Evolutionary conservation across 2,888 invertebrate species (phyloP).

Genomic region (Lasiommata megera): DNA sequence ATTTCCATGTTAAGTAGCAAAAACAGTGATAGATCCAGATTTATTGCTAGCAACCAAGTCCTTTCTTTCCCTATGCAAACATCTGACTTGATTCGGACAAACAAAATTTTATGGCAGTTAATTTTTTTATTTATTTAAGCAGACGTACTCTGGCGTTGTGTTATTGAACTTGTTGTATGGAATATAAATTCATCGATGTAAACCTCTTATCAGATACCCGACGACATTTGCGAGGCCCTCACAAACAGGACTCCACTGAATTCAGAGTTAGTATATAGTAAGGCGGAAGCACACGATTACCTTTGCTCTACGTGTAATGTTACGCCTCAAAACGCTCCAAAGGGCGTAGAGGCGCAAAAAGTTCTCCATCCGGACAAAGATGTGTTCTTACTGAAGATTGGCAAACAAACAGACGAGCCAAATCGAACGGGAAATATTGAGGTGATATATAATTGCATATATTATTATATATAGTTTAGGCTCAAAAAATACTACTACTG

Average conservation of each 20-base stretch:
- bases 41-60: too few species aligned
- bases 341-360: slow-evolving; percentile 80
- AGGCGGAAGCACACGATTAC: slow-evolving; percentile 49
- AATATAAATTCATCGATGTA: too few species aligned
- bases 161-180: too few species aligned
- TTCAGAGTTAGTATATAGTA: slow-evolving; percentile 61
- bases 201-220: slow-evolving; percentile 54
- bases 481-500: too few species aligned
- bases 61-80: too few species aligned
- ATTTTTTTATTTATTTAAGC: too few species aligned
- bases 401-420: slow-evolving; percentile 84
- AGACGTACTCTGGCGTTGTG: too few species aligned
- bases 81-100: too few species aligned
- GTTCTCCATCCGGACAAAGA: slow-evolving; percentile 85
- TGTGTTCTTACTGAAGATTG: slow-evolving; percentile 86
- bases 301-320: slow-evolving; percentile 65
- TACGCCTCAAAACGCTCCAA: slow-evolving; percentile 74
- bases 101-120: too few species aligned
- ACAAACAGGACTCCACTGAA: slow-evolving; percentile 60
- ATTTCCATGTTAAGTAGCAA: too few species aligned
- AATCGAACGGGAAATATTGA: slow-evolving; percentile 84
- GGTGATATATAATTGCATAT: slow-evolving; percentile 50
- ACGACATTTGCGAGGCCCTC: slow-evolving; percentile 67
- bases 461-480: too few species aligned
- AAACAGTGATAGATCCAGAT: too few species aligned